These are phyloP conservation scores for Kradibia gibbosae DNA, from an alignment of 1,140 invertebrate genomes.

Conservation along the genomic window DNA sequence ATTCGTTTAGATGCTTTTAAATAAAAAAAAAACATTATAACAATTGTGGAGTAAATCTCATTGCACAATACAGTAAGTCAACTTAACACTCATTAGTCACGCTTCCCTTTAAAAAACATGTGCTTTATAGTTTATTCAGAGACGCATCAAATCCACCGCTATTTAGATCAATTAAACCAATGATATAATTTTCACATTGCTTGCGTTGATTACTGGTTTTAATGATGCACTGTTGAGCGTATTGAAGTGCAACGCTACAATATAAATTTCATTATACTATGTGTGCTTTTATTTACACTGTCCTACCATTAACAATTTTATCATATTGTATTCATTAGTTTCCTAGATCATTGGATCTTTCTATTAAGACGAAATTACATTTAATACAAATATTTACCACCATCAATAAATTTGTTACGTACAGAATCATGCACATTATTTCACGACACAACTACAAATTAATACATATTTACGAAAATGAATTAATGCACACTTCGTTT, in stretches of 20 bases:
- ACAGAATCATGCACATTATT: slow-evolving; percentile 38
- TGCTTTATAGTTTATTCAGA: slow-evolving; percentile 32
- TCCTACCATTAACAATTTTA: not conserved
- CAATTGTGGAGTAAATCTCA: slow-evolving; percentile 21
- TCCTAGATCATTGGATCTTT: not conserved
- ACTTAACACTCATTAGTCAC: slow-evolving; percentile 26
- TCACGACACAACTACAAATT: slow-evolving; percentile 41
- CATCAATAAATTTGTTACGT: slow-evolving; percentile 21
- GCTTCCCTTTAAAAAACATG: slow-evolving; percentile 11
- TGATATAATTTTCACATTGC: slow-evolving; percentile 1
- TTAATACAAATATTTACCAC: slow-evolving; percentile 22
- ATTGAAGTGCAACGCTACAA: slow-evolving; percentile 45
- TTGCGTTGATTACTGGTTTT: slow-evolving; percentile 24
- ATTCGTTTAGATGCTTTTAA: slow-evolving; percentile 56
- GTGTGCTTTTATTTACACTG: slow-evolving; percentile 24
- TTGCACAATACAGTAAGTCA: slow-evolving; percentile 40
- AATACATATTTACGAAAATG: slow-evolving; percentile 34
- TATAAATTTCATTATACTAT: slow-evolving; percentile 19
- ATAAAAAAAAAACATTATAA: slow-evolving; percentile 32
- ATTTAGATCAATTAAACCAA: slow-evolving; percentile 38
- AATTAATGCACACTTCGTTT: slow-evolving; percentile 27
- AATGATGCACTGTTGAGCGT: slow-evolving; percentile 43
- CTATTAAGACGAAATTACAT: slow-evolving; percentile 3
- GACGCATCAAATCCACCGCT: slow-evolving; percentile 40
- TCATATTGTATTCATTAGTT: not conserved